Conservation (phyloP, 2,113 vertebrate genomes). For the Holacanthus passer region DNA sequence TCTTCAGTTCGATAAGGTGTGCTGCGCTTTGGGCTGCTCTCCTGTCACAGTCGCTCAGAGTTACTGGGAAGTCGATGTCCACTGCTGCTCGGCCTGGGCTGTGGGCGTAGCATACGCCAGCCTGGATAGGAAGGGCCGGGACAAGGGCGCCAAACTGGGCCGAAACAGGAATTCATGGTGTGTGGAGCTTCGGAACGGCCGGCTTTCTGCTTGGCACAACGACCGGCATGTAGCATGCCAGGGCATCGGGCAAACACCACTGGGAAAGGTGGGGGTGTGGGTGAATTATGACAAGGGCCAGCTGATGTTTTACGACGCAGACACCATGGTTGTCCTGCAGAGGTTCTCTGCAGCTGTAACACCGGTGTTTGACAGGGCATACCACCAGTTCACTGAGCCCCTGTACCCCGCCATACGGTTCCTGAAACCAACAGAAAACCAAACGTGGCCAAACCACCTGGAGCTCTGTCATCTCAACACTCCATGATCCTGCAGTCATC, state of each 20-base stretch:
- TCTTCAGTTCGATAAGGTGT: constrained; percentile 83
- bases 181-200: constrained; percentile 74
- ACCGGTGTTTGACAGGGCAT: constrained; percentile 76
- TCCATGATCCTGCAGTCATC: background rate
- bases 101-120: constrained; percentile 80
- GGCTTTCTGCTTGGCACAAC: constrained; percentile 81
- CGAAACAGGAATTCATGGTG: constrained; percentile 85
- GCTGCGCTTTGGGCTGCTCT: constrained; percentile 75
- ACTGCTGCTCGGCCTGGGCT: constrained; percentile 79
- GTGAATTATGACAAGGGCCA: constrained; percentile 80
- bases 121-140: constrained; percentile 79
- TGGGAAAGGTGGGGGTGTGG: constrained; percentile 75
- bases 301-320: constrained; percentile 80
- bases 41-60: constrained; percentile 60
- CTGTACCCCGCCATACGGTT: constrained; percentile 80
- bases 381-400: constrained; percentile 84
- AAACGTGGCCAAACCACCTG: constrained; percentile 74
- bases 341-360: constrained; percentile 76
- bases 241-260: constrained; percentile 33
- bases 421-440: constrained; percentile 66
- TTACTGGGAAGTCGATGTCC: constrained; percentile 84
- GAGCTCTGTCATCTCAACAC: constrained; percentile 67
- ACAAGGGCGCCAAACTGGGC: constrained; percentile 81
- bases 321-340: constrained; percentile 79
- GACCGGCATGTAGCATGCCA: constrained; percentile 71